Base-by-base conservation (phyloP, 2,888 invertebrate genomes). In the Latrodectus hesperus region DNA sequence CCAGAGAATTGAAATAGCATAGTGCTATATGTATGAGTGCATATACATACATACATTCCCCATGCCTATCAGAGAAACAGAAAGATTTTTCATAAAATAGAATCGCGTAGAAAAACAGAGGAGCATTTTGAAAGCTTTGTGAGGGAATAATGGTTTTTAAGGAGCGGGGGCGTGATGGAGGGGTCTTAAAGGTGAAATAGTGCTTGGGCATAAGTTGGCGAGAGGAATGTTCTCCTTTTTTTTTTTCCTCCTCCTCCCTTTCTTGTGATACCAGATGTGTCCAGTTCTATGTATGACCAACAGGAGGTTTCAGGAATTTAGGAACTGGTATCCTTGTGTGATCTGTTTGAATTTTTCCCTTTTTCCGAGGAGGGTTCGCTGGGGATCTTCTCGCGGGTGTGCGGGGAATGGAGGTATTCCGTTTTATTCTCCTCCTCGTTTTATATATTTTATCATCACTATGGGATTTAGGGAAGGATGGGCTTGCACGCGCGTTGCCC, bases 301-400 rank as follows among this genome's bases (percentile, higher is more conserved):
- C 88, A 88, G 84, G 88, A 88, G 88, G 88, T 88, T 83, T 88
- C 74, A 49, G 88, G 88, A 88, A 82, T 84, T 88, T 78, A 70
- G 83, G 74, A 71, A 77, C 82, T 79, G 73, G 83, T 77, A 84
- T 82, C 84, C 84, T 52, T 79, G 79, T 85, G 88, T 38, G 38
- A 88, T 88, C 88, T 88, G 88, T 85, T 88, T 85, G 85, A 88
- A 88, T 88, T 88, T 88, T 88, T 80, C 77, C 81, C 72, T 52
- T 71, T 87, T 64, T 71, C 70, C 22, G 22, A 22, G 22, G 17
- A 65, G 55, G 65, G 67, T 68, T 55, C 78, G 78, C 22, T 78
- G 38, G 70, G 78, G 78, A 78, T 78, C 68, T 78, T 38, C 68
- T 72, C 64, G 26, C 11, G 75, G 26, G 22, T 26, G 16, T n/a